Base-by-base conservation (phyloP, 2,888 invertebrate species). In the Crematogaster levior region DNA sequence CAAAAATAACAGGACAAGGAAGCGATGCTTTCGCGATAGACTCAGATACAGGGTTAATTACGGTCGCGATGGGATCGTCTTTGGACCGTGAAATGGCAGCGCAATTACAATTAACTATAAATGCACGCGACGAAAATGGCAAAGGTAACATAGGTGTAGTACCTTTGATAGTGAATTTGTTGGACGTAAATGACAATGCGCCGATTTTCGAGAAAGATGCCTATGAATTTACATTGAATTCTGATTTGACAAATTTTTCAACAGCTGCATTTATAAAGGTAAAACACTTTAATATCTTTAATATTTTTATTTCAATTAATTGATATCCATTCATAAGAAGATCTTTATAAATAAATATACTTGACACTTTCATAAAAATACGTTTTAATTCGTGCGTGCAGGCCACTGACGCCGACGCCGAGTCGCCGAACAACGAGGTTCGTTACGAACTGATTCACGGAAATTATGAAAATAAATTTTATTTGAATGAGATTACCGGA, bases 61-160 rank as follows among this genome's bases (percentile, higher is more conserved):
- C 97, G 6, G 97, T 99, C 46, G 97, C 97, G 48, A 97, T 96
- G 63, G 96, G 97, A 90, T 91, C 89, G 21, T 96, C 97, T 89
- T 96, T 98, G 88, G 99, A 99, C 94, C 96, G 98, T 56, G 98
- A 98, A 95, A 95, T 96, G 48, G 96, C 97, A 95, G 96, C 97
- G 89, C 97, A 97, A 90, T 96, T 98, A 94, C 96, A 97, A 93
- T 96, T 98, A 90, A 96, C 96, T 92, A 97, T 99, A 85, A 97
- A 97, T 95, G 99, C 98, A 84, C 96, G 97, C 88, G 99, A 99
- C 95, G 97, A 97, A 93, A 97, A 98, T 90, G 98, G 98, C 75
- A 95, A 96, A 90, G 98, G 98, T 82, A 96, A 97, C 93, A 96
- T 96, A 90, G 97, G 97, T 61, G 97, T 96, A 88, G 96, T 97